Base-by-base conservation (phyloP, 2,888 invertebrate genomes). In the Melolontha melolontha region DNA sequence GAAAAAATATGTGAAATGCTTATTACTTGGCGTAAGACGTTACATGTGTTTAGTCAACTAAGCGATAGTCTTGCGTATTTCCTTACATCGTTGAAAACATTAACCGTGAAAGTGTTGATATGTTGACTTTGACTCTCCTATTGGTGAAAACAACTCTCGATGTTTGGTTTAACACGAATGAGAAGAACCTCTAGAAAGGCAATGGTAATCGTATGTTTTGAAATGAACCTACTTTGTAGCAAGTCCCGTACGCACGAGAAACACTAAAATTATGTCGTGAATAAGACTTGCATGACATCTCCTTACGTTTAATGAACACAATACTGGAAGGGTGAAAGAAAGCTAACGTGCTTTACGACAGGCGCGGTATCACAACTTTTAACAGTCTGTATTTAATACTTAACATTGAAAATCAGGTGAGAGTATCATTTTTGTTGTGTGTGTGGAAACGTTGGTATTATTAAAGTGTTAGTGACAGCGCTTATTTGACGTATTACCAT, bases 391-490 rank as follows among this genome's bases (percentile, higher is more conserved):
- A 62, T 62, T 62, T 39, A 47, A 39, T 62, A 62, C 59, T 62
- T 62, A 62, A 62, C 59, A 39, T 34, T 47, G 59, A 34, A 49
- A 62, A 47, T 16, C 39, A 16, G 11, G 44, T n/a, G 47, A 47
- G 47, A 62, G 59, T 62, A 34, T 47, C 59, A 62, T 62, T 62
- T 62, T 62, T 47, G 59, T 49, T 47, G 59, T 62, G 59, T 62
- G 47, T 47, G 59, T 47, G 34, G 59, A 47, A 62, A 34, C 59
- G 59, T 62, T 62, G 47, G 29, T 62, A 62, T 44, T 62, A 29
- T 51, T 27, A 11, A 2, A n/a, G 51, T 51, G 29, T 51, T 49
- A 17, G 22, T 49, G 49, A 17, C 5, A 17, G 22, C 16, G 17
- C 49, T 6, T 17, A 17, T 49, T 17, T 11, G 49, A 7, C 17